Base-by-base conservation (phyloP, 2,113 vertebrate species). In the Rostratula benghalensis region DNA sequence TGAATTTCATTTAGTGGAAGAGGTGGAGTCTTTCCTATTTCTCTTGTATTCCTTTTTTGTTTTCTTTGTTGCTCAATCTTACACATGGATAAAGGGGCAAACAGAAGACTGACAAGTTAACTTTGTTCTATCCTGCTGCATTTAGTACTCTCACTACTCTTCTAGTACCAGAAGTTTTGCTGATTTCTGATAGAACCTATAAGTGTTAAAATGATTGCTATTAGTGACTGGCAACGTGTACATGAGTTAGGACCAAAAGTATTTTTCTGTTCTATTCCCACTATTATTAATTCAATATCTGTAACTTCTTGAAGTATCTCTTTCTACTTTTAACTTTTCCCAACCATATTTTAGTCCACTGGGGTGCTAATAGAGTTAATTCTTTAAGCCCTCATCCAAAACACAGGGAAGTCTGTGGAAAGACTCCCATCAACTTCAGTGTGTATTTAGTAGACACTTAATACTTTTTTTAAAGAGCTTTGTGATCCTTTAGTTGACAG, bases 1-100 rank as follows among this genome's bases (percentile, higher is more conserved):
- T 76, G 75, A 77, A 51, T 90, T 88, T 78, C 18, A 86, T 89
- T 94, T 79, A 70, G 28, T 64, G 25, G n/a, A 90, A 95, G 79
- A 83, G 25, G 54, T 57, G 19, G 28, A 89, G 24, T 24, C 41
- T 86, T 86, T 48, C 9, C 20, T 89, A 21, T 87, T 87, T 81
- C 37, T 51, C 25, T 93, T 68, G 22, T 22, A 41, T 24, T 64
- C 2, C 13, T 68, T 24, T 64, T 30, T 54, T 35, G 21, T n/a
- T 73, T 86, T 53, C 30, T 83, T 83, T 59, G 30, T 65, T 53
- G 30, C 13, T 67, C 10, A 37, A 27, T n/a, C 22, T 67, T 61
- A 22, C 16, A 46, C 10, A 27, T 0, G 0, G 21, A 13, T 10
- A 27, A 46, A 77, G 14, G 16, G 17, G 5, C 9, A 46, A 73